Conservation (phyloP, 2,888 invertebrate genomes). For the Hyposoter dolosus region DNA sequence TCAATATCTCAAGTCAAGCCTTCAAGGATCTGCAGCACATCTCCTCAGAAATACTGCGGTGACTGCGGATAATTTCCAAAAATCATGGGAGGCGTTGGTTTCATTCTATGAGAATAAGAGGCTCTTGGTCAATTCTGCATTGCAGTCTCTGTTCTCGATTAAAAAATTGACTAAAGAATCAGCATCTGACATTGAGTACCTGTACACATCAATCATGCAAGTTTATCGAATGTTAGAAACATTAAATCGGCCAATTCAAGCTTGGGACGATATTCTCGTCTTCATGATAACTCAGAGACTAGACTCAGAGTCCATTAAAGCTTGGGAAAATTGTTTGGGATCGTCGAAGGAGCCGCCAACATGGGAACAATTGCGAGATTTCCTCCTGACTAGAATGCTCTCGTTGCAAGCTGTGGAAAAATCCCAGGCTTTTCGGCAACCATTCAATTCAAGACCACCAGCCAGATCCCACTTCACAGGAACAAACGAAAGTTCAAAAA, state of each 20-base stretch:
- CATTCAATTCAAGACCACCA: constrained; percentile 9
- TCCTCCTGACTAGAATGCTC: constrained; percentile 46
- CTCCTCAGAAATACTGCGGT: constrained; percentile 59
- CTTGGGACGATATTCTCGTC: constrained; percentile 57
- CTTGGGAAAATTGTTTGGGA: constrained; percentile 51
- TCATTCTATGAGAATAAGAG: constrained; percentile 59
- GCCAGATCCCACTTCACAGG: background rate
- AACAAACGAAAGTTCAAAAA: no score
- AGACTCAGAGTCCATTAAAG: constrained; percentile 43
- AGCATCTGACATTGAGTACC: constrained; percentile 40
- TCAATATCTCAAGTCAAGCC: constrained; percentile 52
- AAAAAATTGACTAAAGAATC: constrained; percentile 50
- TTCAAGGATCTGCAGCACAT: constrained; percentile 47
- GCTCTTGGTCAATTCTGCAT: constrained; percentile 43
- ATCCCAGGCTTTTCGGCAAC: background rate
- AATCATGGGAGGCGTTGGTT: constrained; percentile 51
- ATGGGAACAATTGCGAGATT: constrained; percentile 54
- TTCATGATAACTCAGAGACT: constrained; percentile 39
- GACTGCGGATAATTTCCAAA: constrained; percentile 61
- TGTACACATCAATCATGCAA: constrained; percentile 50
- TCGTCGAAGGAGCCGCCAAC: constrained; percentile 46
- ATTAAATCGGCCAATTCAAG: constrained; percentile 41
- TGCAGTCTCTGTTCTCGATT: constrained; percentile 36
- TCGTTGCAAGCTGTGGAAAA: constrained; percentile 60
- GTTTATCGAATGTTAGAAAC: constrained; percentile 54